A percentile compares a stretch with the other conserved stretches of the same genome.
These are phyloP conservation scores for Natator depressus DNA, from an alignment of 2,113 vertebrate genomes.

Conservation along the genomic window DNA sequence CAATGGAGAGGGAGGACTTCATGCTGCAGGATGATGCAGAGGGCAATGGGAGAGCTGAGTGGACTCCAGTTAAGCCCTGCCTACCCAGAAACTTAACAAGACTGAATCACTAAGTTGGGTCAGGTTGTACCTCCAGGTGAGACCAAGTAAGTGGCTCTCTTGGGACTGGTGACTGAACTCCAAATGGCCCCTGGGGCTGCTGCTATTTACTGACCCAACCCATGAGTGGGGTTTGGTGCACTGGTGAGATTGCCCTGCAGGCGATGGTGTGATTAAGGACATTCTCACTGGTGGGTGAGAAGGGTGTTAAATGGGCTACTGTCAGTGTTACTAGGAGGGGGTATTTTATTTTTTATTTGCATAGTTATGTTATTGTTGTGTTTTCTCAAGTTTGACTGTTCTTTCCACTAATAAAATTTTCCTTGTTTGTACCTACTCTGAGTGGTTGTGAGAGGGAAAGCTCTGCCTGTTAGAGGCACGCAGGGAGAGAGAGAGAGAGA, in stretches of 20 bases:
- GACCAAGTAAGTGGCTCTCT: accelerated
- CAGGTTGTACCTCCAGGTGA: not conserved
- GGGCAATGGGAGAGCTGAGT: not conserved
- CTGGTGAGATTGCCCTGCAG: not conserved
- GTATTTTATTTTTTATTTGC: not conserved
- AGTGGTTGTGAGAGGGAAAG: not conserved
- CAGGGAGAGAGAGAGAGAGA: no score
- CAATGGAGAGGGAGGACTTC: not conserved
- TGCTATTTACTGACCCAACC: not conserved
- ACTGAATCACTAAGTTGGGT: not conserved
- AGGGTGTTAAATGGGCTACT: not conserved
- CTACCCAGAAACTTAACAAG: not conserved
- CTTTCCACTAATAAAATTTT: not conserved
- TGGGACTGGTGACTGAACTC: not conserved
- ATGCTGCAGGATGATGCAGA: not conserved
- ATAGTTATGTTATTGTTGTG: not conserved
- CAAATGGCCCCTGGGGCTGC: not conserved
- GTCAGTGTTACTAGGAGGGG: not conserved
- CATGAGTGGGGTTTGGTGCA: not conserved
- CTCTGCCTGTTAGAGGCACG: not conserved
- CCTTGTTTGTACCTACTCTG: not conserved
- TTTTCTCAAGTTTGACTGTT: not conserved
- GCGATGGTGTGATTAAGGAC: not conserved
- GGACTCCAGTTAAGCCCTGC: not conserved
- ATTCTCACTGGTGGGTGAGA: not conserved